Percentiles rank a stretch among this genome's conserved stretches.
Conservation (phyloP, 2,888 invertebrate species). For the Spicauda simplicius region DNA sequence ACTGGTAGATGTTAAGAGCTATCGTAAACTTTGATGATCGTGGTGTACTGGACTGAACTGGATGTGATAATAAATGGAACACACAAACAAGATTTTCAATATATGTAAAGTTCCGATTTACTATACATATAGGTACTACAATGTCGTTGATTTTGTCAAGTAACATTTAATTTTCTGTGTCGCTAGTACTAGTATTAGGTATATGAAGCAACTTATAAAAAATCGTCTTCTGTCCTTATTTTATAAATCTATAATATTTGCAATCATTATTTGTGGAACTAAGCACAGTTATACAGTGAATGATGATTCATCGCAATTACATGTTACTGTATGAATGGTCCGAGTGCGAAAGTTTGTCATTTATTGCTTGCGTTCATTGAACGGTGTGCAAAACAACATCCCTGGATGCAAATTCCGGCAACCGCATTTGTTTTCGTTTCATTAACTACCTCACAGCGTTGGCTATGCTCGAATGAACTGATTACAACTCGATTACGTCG, state of each 20-base stretch:
- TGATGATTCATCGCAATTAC: background rate
- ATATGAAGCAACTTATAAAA: too few species aligned
- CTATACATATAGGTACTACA: background rate
- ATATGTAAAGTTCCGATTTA: constrained; percentile 1
- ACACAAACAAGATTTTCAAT: constrained; percentile 9
- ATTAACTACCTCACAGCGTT: constrained; percentile 36
- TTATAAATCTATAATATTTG: background rate
- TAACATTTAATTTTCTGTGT: background rate
- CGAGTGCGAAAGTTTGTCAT: background rate
- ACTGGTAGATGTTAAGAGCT: background rate
- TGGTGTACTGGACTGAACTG: background rate
- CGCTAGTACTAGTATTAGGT: too few species aligned
- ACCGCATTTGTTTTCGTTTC: constrained; percentile 39
- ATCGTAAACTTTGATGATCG: background rate
- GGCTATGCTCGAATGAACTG: constrained; percentile 49
- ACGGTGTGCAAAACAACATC: background rate
- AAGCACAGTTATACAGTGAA: background rate
- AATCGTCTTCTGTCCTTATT: too few species aligned
- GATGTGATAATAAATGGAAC: constrained; percentile 11
- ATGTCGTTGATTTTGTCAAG: background rate
- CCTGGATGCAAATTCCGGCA: constrained; percentile 20
- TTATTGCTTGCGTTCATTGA: background rate
- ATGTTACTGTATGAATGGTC: background rate
- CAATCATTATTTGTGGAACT: background rate
- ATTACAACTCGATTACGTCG: constrained; percentile 48